phyloP scores from a whole-genome alignment of 2,888 invertebrate genomes.

The Drosophila differens region DNA sequence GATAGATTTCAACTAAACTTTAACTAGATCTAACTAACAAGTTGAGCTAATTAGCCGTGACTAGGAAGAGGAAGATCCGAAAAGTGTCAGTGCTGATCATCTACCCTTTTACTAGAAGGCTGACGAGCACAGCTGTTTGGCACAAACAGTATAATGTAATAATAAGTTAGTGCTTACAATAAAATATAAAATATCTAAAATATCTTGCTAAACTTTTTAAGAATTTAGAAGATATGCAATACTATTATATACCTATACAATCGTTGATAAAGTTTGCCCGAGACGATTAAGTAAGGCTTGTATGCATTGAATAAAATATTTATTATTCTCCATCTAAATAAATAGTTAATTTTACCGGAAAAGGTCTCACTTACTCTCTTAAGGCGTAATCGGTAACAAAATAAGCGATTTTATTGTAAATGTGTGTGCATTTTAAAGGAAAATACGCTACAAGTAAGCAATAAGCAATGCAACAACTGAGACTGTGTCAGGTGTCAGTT shows the following conservation, averaged over 20 bases:
- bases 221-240: no score
- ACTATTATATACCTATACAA: no score
- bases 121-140: background rate
- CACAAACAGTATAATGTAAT: background rate
- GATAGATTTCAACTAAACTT: background rate
- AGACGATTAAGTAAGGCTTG: background rate
- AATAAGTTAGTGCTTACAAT: background rate
- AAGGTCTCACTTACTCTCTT: background rate
- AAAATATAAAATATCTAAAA: background rate
- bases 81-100: background rate
- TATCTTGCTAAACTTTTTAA: no score
- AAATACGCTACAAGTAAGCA: background rate
- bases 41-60: background rate
- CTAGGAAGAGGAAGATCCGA: background rate
- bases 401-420: background rate
- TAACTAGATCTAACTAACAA: background rate
- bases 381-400: background rate
- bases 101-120: background rate
- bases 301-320: background rate
- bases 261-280: no score
- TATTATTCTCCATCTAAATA: background rate
- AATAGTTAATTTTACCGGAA: background rate
- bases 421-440: background rate
- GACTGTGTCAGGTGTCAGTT: conserved; percentile 25
- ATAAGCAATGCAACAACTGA: conserved; percentile 26